Conservation (phyloP, 1,140 invertebrate genomes). For the Grapholita molesta region DNA sequence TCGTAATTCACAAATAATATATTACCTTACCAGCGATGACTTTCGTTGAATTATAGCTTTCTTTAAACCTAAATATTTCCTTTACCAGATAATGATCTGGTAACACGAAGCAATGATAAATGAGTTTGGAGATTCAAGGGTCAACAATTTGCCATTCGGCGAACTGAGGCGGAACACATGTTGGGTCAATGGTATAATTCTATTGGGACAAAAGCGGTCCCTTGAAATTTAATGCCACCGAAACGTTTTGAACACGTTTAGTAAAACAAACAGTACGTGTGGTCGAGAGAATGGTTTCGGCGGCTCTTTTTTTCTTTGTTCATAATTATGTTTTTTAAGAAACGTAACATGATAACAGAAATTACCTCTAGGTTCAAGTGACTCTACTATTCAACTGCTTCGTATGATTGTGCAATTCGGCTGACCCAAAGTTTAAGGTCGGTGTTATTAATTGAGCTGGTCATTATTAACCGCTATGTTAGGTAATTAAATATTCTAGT, state of each 20-base stretch:
- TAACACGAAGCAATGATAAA: conserved; percentile 3
- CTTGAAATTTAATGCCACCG: conserved; percentile 18
- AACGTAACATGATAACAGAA: not conserved
- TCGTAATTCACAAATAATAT: not conserved
- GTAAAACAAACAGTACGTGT: conserved; percentile 22
- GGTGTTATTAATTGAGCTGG: not conserved
- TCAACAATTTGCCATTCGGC: conserved; percentile 12
- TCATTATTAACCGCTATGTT: not conserved
- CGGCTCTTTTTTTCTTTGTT: not conserved
- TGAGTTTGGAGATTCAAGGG: conserved; percentile 7
- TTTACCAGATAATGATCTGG: not conserved
- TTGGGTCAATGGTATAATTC: not conserved
- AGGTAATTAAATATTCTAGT: not conserved
- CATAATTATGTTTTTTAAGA: not conserved
- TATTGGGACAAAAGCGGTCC: not conserved
- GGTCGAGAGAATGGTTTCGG: not conserved
- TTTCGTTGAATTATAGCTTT: not conserved
- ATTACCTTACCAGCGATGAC: not conserved
- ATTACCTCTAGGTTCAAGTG: not conserved
- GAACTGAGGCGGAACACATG: conserved; percentile 10
- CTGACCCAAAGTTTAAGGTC: conserved; percentile 1
- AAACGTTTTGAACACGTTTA: conserved; percentile 13
- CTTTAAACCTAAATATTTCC: conserved; percentile 12
- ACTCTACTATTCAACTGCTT: not conserved
- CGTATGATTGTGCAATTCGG: not conserved